Conservation (phyloP, 2,113 vertebrate species). For the Caretta caretta region DNA sequence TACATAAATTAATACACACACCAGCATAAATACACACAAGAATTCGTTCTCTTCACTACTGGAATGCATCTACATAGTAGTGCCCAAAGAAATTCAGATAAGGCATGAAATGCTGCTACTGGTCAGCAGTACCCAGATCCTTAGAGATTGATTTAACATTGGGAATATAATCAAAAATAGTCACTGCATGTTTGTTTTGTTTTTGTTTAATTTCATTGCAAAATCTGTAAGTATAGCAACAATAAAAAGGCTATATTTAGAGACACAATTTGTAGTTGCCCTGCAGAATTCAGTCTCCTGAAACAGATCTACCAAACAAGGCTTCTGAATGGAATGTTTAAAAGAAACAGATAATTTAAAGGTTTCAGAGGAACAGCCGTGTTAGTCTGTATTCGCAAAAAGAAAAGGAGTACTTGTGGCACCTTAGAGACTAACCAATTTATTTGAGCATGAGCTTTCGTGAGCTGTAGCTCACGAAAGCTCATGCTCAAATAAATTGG, state of each 20-base stretch:
- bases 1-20: neutral
- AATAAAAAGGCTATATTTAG: neutral
- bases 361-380: too few relatives aligned
- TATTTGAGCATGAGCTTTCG: too few relatives aligned
- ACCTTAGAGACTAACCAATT: too few relatives aligned
- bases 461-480: too few relatives aligned
- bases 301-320: neutral
- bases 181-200: neutral
- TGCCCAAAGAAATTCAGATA: neutral
- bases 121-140: neutral
- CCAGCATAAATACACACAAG: neutral
- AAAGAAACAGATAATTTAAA: neutral
- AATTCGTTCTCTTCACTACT: neutral
- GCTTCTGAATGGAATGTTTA: neutral
- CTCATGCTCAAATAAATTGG: too few relatives aligned
- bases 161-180: neutral
- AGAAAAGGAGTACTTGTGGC: too few relatives aligned
- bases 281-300: neutral
- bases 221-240: neutral
- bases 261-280: fast-evolving
- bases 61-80: neutral
- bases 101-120: neutral
- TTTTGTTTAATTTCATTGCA: neutral
- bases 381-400: too few relatives aligned
- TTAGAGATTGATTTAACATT: neutral